These are phyloP conservation scores for Colostygia pectinataria DNA, from an alignment of 2,888 invertebrate species.

Conservation along the genomic window DNA sequence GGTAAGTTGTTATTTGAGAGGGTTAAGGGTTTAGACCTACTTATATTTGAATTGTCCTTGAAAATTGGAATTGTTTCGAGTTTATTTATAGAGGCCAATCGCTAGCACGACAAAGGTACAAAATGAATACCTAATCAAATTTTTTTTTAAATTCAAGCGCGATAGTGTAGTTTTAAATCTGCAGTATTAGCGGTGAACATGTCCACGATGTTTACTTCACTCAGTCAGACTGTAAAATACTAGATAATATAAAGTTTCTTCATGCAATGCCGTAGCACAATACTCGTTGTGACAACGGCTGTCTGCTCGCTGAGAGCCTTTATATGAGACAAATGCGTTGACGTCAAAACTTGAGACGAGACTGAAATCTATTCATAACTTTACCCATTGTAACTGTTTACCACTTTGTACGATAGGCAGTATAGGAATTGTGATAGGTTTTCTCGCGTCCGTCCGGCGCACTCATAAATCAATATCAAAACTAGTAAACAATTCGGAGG, in stretches of 20 bases:
- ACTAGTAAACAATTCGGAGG: constrained; percentile 15
- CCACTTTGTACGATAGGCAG: not conserved
- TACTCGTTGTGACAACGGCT: constrained; percentile 9
- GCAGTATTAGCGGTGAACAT: too few relatives aligned
- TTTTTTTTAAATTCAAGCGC: too few relatives aligned
- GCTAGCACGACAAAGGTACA: too few relatives aligned
- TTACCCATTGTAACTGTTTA: constrained; percentile 4
- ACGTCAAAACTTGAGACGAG: constrained; percentile 18
- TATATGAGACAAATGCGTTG: constrained; percentile 18
- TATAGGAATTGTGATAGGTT: constrained; percentile 9
- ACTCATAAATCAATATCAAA: constrained; percentile 20
- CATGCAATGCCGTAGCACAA: constrained; percentile 12
- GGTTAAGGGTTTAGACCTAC: not conserved
- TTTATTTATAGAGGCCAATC: too few relatives aligned
- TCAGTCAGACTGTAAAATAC: not conserved
- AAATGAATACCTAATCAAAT: too few relatives aligned
- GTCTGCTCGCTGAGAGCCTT: constrained; percentile 7
- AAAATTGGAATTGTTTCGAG: too few relatives aligned
- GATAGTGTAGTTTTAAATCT: too few relatives aligned
- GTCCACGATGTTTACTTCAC: not conserved
- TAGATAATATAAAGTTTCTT: constrained; percentile 8
- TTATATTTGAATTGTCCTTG: too few relatives aligned
- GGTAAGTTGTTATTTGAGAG: not conserved
- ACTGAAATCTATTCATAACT: constrained; percentile 18
- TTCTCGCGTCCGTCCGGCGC: not conserved